phyloP scores from a whole-genome alignment of 2,888 invertebrate genomes.

The Scaptomyza reducta region DNA sequence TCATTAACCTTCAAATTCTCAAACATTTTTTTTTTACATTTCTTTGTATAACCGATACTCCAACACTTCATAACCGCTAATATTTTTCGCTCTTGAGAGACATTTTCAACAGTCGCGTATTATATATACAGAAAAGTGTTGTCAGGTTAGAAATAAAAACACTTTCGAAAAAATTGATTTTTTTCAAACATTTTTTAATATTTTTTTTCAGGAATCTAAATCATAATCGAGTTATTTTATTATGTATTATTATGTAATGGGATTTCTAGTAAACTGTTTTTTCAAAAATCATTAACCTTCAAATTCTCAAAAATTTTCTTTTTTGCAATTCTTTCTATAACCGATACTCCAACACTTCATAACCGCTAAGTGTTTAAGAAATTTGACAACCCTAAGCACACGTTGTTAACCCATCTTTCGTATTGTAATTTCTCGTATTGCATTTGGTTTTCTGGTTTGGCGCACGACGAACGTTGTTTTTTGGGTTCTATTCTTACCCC shows the following conservation, averaged over 20 bases:
- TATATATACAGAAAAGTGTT: constrained; percentile 57
- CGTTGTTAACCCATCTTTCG: constrained; percentile 26
- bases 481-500: constrained; percentile 48
- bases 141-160: constrained; percentile 14
- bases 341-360: not conserved
- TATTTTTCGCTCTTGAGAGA: constrained; percentile 27
- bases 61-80: constrained; percentile 14
- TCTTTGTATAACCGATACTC: not conserved
- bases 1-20: not conserved
- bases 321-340: not conserved
- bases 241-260: too few relatives aligned
- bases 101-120: constrained; percentile 33
- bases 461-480: constrained; percentile 74
- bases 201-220: too few relatives aligned
- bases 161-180: too few relatives aligned
- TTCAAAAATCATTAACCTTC: not conserved
- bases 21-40: not conserved
- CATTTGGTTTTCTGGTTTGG: constrained; percentile 80
- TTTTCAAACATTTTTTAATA: not conserved
- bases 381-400: constrained; percentile 49
- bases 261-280: too few relatives aligned
- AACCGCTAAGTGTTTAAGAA: constrained; percentile 6
- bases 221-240: too few relatives aligned
- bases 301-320: not conserved
- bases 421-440: constrained; percentile 47